Conservation (phyloP, 1,140 invertebrate species). For the Calliopsis andreniformis region DNA sequence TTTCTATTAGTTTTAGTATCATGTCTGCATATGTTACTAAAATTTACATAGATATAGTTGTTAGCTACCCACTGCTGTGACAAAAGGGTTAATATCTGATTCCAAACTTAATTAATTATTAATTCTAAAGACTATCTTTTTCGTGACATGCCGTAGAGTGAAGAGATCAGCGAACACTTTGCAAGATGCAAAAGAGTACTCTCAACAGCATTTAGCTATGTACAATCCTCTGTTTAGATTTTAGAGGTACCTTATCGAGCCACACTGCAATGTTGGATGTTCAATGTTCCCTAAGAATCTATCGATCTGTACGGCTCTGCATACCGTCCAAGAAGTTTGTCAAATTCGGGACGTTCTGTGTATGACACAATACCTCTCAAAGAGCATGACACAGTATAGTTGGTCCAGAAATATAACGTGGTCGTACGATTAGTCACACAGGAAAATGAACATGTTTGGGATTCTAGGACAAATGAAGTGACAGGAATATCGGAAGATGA, state of each 20-base stretch:
- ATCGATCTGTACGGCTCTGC: conserved; percentile 3
- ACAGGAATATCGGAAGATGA: no score
- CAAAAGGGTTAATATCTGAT: no score
- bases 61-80: no score
- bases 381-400: conserved; percentile 31
- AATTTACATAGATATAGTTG: no score
- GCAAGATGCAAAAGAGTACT: not conserved
- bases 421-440: no score
- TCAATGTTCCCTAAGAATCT: conserved; percentile 14
- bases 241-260: not conserved
- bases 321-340: not conserved
- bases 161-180: not conserved
- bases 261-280: conserved; percentile 7
- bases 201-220: not conserved
- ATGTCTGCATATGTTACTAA: no score
- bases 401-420: no score
- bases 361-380: not conserved
- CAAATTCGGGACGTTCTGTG: not conserved
- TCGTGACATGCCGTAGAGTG: conserved; percentile 8
- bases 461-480: no score
- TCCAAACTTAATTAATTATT: no score
- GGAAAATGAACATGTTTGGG: no score
- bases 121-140: not conserved
- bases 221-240: not conserved
- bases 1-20: no score